phyloP scores from a whole-genome alignment of 92 coral and sea anemone genomes.

The Virgularia gustaviana region DNA sequence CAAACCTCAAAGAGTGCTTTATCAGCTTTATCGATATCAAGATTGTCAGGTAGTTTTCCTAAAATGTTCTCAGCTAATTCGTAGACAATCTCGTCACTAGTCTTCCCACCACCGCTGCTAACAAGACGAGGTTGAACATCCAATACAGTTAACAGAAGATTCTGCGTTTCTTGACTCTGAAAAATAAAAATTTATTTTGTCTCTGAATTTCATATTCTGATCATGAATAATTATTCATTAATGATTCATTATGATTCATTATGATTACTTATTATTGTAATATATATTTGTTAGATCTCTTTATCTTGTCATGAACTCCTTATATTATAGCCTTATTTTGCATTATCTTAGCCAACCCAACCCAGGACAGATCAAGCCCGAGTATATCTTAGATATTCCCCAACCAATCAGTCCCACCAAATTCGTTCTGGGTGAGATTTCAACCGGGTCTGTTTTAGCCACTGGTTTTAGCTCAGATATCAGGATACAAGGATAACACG shows the following conservation, averaged over 20 bases:
- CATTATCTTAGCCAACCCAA: too few species aligned
- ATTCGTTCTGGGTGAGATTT: too few species aligned
- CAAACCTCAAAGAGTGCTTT: conserved; percentile 80
- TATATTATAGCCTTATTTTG: too few species aligned
- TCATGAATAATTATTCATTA: not conserved
- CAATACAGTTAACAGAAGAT: conserved; percentile 72
- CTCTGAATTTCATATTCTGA: too few species aligned
- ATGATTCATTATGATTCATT: too few species aligned
- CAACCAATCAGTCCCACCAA: too few species aligned
- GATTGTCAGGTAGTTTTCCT: conserved; percentile 71
- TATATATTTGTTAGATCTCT: too few species aligned
- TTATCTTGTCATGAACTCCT: conserved; percentile 9
- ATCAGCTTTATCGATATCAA: conserved; percentile 95
- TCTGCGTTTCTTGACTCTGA: conserved; percentile 94
- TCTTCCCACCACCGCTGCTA: conserved; percentile 92
- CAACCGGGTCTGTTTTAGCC: too few species aligned
- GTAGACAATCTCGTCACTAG: conserved; percentile 94
- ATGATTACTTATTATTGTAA: too few species aligned
- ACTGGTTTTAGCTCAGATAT: not conserved
- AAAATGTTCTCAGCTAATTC: conserved; percentile 94
- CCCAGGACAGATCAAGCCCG: too few species aligned
- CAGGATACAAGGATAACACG: not conserved
- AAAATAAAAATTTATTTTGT: not conserved
- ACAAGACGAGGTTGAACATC: conserved; percentile 99
- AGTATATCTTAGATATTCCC: too few species aligned